phyloP scores from a whole-genome alignment of 2,888 invertebrate genomes.

The Cephalotes varians region DNA sequence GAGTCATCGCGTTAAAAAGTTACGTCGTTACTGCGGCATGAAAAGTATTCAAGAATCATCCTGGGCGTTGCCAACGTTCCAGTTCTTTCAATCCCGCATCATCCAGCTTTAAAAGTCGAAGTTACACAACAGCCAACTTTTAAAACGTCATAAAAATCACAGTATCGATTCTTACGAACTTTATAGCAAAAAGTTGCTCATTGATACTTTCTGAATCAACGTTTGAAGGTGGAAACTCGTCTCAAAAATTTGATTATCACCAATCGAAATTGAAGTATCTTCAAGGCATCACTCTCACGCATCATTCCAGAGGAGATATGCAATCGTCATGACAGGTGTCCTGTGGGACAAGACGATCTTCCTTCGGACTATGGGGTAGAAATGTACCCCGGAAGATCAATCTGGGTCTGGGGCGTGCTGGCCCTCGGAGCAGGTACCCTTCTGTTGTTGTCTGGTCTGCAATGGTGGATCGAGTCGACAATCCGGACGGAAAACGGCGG shows the following conservation, averaged over 20 bases:
- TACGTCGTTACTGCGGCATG: constrained; percentile 7
- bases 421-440: constrained; percentile 78
- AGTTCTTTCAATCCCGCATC: constrained; percentile 9
- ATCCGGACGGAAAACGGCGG: constrained; percentile 15
- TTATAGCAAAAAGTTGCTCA: background rate
- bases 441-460: constrained; percentile 60
- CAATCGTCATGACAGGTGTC: constrained; percentile 33
- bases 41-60: constrained; percentile 34
- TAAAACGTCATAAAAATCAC: background rate
- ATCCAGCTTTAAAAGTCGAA: background rate
- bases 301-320: background rate
- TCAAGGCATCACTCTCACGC: background rate
- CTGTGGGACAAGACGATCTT: constrained; percentile 51
- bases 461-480: constrained; percentile 47
- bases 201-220: background rate
- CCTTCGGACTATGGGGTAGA: constrained; percentile 82
- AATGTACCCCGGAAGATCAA: constrained; percentile 81
- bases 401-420: constrained; percentile 78
- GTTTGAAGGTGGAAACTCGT: background rate
- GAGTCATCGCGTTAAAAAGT: constrained; percentile 19
- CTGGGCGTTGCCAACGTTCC: constrained; percentile 22
- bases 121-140: background rate
- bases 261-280: background rate
- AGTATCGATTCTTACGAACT: background rate
- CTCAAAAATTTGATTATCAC: background rate